Percentiles rank a stretch among this genome's conserved stretches.
Evolutionary conservation across 2,113 vertebrate species (phyloP).

Genomic region (Aleadryas rufinucha): DNA sequence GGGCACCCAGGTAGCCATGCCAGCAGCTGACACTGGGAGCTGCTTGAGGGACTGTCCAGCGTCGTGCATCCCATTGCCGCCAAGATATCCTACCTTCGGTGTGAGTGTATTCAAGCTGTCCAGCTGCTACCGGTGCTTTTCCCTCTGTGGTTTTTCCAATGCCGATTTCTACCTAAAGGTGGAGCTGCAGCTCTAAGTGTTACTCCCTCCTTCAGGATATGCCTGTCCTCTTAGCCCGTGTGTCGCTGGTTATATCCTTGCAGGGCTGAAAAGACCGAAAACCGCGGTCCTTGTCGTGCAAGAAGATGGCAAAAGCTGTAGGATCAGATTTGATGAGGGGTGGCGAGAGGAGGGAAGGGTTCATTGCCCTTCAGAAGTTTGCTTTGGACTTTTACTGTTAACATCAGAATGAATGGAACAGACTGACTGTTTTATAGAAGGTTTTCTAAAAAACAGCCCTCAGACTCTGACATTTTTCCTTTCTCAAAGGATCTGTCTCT

Average conservation of each 20-base stretch:
- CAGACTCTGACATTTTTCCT: background rate
- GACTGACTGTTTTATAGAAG: background rate
- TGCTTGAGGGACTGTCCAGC: background rate
- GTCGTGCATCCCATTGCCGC: fast-evolving
- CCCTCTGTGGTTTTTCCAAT: background rate
- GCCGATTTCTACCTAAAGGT: background rate
- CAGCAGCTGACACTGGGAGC: background rate
- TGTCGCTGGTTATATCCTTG: background rate
- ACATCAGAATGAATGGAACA: background rate
- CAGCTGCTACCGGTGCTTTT: background rate
- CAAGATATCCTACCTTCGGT: fast-evolving
- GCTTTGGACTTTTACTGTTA: background rate
- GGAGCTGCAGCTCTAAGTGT: background rate
- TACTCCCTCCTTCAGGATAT: background rate
- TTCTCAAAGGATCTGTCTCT: background rate
- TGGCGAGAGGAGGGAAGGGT: background rate
- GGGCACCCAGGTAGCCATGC: background rate
- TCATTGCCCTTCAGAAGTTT: background rate
- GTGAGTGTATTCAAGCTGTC: too few species aligned
- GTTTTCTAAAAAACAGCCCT: background rate
- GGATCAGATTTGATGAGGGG: background rate
- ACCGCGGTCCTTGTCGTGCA: background rate
- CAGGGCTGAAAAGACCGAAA: background rate
- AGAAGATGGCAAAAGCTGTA: background rate
- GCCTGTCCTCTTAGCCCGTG: background rate